phyloP scores from a whole-genome alignment of 2,888 invertebrate genomes.

The Apantesis nais region DNA sequence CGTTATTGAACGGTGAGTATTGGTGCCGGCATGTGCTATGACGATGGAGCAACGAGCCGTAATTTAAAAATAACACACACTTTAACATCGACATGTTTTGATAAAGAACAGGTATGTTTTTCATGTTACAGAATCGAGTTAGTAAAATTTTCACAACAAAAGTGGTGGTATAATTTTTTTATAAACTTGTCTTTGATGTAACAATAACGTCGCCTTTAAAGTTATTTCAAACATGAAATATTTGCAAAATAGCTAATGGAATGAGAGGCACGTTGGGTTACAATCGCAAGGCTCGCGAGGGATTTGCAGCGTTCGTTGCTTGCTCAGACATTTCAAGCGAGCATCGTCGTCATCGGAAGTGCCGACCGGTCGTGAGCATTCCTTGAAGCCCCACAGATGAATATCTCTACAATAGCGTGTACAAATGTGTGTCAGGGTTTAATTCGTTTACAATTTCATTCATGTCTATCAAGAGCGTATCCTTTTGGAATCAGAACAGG shows the following conservation, averaged over 20 bases:
- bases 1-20: constrained; percentile 67
- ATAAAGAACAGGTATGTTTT: constrained; percentile 38
- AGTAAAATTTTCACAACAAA: constrained; percentile 40
- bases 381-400: constrained; percentile 67
- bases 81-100: constrained; percentile 45
- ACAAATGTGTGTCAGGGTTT: constrained; percentile 48
- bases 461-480: constrained; percentile 36
- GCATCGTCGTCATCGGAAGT: constrained; percentile 65
- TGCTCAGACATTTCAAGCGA: constrained; percentile 46
- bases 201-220: constrained; percentile 35
- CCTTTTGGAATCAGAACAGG: constrained; percentile 28
- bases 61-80: constrained; percentile 55
- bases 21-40: constrained; percentile 51
- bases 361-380: constrained; percentile 72
- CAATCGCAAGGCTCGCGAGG: constrained; percentile 29
- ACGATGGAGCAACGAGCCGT: constrained; percentile 38
- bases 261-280: constrained; percentile 41
- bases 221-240: constrained; percentile 41
- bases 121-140: constrained; percentile 33
- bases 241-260: constrained; percentile 43
- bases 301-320: constrained; percentile 36
- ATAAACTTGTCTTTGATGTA: constrained; percentile 37
- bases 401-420: constrained; percentile 49
- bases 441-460: constrained; percentile 46
- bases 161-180: constrained; percentile 31